Evolutionary conservation across 2,113 vertebrate species (phyloP).

Genomic region (Caranx melampygus): DNA sequence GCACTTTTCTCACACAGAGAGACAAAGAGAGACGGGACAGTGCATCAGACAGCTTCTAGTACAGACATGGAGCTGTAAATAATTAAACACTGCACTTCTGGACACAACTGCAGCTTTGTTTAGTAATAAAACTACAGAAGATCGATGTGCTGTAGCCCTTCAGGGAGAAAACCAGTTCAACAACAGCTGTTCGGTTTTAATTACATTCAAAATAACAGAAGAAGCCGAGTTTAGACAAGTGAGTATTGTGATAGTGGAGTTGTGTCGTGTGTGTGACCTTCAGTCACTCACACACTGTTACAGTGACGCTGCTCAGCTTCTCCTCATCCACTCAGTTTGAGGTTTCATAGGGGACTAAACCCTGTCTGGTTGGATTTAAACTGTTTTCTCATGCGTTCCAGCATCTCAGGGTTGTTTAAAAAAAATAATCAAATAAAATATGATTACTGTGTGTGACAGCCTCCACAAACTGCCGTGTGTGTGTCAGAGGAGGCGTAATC

Average conservation of each 20-base stretch:
- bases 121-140: conserved; percentile 8
- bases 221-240: not conserved
- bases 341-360: conserved; percentile 21
- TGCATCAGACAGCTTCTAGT: conserved; percentile 19
- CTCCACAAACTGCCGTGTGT: conserved; percentile 7
- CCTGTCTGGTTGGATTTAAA: conserved; percentile 17
- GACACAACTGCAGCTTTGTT: not conserved
- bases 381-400: conserved; percentile 23
- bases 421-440: not conserved
- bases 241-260: conserved; percentile 7
- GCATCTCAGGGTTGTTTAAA: conserved; percentile 2
- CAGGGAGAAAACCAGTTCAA: not conserved
- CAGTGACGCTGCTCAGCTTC: not conserved
- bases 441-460: conserved; percentile 21
- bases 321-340: conserved; percentile 13
- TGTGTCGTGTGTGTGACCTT: conserved; percentile 26
- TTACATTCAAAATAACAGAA: conserved; percentile 40
- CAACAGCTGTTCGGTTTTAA: conserved; percentile 22
- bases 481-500: conserved; percentile 36
- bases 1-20: conserved; percentile 6
- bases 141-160: conserved; percentile 14
- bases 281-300: conserved; percentile 35
- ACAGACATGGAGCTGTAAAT: conserved; percentile 21
- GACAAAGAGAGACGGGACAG: not conserved
- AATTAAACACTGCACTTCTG: conserved; percentile 36